Conservation (phyloP, 2,888 invertebrate species). For the Odontomyia ornata region DNA sequence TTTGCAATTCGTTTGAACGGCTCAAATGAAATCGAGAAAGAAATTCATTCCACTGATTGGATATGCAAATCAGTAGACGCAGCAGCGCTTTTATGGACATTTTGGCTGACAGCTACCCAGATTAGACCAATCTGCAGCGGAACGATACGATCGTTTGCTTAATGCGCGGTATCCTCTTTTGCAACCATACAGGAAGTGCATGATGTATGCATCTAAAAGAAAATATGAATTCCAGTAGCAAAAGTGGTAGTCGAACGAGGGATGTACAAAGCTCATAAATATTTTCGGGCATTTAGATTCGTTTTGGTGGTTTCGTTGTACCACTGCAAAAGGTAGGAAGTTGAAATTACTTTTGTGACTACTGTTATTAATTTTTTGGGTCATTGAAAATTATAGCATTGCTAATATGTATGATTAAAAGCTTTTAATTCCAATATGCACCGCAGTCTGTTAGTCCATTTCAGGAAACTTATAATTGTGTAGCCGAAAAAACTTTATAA, state of each 20-base stretch:
- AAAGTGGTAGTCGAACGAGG: conserved; percentile 39
- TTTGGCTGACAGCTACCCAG: conserved; percentile 25
- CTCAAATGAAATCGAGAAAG: not conserved
- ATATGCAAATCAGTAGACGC: conserved; percentile 47
- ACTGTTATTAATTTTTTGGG: too few relatives aligned
- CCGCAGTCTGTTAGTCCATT: too few relatives aligned
- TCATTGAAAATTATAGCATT: too few relatives aligned
- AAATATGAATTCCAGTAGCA: conserved; percentile 31
- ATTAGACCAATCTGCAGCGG: conserved; percentile 18
- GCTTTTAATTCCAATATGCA: too few relatives aligned
- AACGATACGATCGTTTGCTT: conserved; percentile 32
- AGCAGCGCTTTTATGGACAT: conserved; percentile 11
- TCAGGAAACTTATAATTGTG: too few relatives aligned
- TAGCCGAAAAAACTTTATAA: too few relatives aligned
- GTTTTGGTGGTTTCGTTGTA: conserved; percentile 25
- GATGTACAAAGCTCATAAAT: conserved; percentile 47
- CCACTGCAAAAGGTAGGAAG: too few relatives aligned
- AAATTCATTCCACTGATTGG: conserved; percentile 42
- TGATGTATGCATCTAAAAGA: conserved; percentile 39
- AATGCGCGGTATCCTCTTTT: not conserved
- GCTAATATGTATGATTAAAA: too few relatives aligned
- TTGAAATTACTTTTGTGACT: too few relatives aligned
- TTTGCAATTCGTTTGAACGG: not conserved
- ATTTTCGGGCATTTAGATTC: conserved; percentile 45
- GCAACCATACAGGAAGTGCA: conserved; percentile 31